phyloP scores from a whole-genome alignment of 2,888 invertebrate genomes.

The Agrilus cyanescens region DNA sequence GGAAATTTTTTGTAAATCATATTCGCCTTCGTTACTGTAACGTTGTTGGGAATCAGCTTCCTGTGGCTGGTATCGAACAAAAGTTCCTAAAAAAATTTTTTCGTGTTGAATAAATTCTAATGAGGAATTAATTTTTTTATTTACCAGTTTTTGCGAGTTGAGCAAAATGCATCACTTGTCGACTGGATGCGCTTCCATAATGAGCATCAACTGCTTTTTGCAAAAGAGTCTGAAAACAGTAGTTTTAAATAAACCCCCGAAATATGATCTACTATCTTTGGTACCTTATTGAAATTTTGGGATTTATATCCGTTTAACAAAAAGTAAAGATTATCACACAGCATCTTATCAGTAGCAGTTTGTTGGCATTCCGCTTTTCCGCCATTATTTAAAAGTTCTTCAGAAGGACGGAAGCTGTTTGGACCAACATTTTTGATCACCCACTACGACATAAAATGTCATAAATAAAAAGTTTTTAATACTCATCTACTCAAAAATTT shows the following conservation, averaged over 20 bases:
- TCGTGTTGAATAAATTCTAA: background rate
- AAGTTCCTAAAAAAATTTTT: constrained; percentile 21
- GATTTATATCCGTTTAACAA: constrained; percentile 50
- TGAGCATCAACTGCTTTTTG: too few relatives aligned
- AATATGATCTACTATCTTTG: too few relatives aligned
- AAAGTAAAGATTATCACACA: constrained; percentile 58
- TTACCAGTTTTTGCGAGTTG: constrained; percentile 37
- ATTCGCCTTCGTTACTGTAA: constrained; percentile 28
- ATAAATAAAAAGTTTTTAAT: background rate
- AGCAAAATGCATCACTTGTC: constrained; percentile 41
- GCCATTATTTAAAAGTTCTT: constrained; percentile 37
- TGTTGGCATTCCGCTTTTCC: constrained; percentile 28
- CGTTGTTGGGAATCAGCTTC: constrained; percentile 22
- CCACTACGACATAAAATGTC: constrained; percentile 30
- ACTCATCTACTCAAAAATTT: background rate
- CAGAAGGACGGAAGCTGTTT: constrained; percentile 52
- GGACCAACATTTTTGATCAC: constrained; percentile 37
- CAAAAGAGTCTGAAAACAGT: constrained; percentile 1
- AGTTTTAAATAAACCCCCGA: too few relatives aligned
- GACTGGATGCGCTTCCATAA: constrained; percentile 32
- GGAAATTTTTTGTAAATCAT: constrained; percentile 36
- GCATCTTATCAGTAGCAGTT: constrained; percentile 10
- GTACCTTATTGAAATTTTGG: constrained; percentile 42
- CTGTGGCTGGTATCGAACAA: constrained; percentile 37
- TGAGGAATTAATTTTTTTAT: background rate